Evolutionary conservation across 2,888 invertebrate species (phyloP).

Genomic region (Netelia fuscicornis): DNA sequence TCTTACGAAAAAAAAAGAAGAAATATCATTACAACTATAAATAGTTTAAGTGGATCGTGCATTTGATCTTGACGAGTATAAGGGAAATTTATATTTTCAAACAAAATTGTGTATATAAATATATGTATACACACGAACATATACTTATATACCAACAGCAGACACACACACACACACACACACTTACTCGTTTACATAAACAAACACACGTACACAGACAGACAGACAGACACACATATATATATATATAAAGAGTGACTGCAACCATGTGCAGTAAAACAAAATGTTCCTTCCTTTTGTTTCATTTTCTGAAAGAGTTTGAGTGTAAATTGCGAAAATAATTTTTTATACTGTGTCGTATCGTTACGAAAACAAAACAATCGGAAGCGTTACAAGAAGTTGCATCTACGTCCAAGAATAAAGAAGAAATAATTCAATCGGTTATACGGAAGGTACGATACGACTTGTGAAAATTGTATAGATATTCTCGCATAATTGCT

Average conservation of each 20-base stretch:
- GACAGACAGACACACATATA: too few species aligned
- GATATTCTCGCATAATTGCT: constrained; percentile 66
- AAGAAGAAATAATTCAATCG: constrained; percentile 26
- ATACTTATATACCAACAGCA: too few species aligned
- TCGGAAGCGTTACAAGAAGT: constrained; percentile 31
- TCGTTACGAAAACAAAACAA: constrained; percentile 5
- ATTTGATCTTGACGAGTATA: constrained; percentile 53
- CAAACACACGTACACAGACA: too few species aligned
- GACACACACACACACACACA: too few species aligned
- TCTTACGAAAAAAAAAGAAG: constrained; percentile 46
- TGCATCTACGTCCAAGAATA: constrained; percentile 59
- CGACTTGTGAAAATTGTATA: constrained; percentile 59
- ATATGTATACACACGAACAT: constrained; percentile 20
- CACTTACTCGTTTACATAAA: too few species aligned
- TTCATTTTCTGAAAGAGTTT: constrained; percentile 43
- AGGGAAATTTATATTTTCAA: constrained; percentile 66
- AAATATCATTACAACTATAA: constrained; percentile 56
- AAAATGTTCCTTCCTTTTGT: constrained; percentile 17
- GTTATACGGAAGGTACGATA: constrained; percentile 57
- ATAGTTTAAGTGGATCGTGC: constrained; percentile 54
- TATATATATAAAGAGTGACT: background rate
- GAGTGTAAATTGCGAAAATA: constrained; percentile 50
- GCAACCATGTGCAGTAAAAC: background rate
- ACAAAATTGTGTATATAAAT: constrained; percentile 64
- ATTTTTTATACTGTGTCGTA: constrained; percentile 58